Percentiles rank a stretch among this genome's conserved stretches.
These are phyloP conservation scores for Dynastes tityus DNA, from an alignment of 2,888 invertebrate genomes.

Conservation along the genomic window DNA sequence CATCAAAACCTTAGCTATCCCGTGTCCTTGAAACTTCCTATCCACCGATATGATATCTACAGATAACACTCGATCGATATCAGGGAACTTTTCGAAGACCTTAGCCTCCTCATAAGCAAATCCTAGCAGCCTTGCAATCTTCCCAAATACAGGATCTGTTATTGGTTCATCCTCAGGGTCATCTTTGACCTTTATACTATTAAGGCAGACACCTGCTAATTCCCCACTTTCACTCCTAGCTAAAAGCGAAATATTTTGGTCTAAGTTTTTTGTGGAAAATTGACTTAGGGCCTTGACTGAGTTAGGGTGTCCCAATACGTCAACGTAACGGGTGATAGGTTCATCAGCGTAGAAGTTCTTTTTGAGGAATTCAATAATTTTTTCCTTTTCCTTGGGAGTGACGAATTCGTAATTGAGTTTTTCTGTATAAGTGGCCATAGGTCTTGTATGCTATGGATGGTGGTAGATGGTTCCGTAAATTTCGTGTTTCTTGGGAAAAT, in stretches of 20 bases:
- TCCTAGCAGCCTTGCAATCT: constrained; percentile 76
- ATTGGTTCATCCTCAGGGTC: constrained; percentile 72
- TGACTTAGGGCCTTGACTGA: constrained; percentile 76
- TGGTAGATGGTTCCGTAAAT: background rate
- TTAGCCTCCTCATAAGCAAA: constrained; percentile 74
- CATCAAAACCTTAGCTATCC: constrained; percentile 78
- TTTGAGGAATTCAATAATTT: constrained; percentile 72
- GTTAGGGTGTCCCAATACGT: constrained; percentile 76
- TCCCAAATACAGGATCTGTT: constrained; percentile 76
- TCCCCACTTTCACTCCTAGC: constrained; percentile 75
- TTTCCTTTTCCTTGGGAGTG: background rate
- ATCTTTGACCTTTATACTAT: constrained; percentile 65
- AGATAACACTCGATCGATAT: constrained; percentile 73
- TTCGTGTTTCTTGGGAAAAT: background rate
- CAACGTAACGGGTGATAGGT: constrained; percentile 77
- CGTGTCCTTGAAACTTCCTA: constrained; percentile 77
- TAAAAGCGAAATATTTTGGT: constrained; percentile 77
- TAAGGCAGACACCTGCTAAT: constrained; percentile 70
- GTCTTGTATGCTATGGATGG: background rate
- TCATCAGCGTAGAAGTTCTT: constrained; percentile 83
- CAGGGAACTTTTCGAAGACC: constrained; percentile 74
- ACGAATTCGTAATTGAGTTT: constrained; percentile 9
- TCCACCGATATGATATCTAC: constrained; percentile 81
- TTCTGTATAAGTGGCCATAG: constrained; percentile 63
- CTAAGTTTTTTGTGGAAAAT: constrained; percentile 74